Percentiles rank a stretch among this genome's conserved stretches.
Conservation (phyloP, 2,888 invertebrate species). For the Scaptomyza reducta region DNA sequence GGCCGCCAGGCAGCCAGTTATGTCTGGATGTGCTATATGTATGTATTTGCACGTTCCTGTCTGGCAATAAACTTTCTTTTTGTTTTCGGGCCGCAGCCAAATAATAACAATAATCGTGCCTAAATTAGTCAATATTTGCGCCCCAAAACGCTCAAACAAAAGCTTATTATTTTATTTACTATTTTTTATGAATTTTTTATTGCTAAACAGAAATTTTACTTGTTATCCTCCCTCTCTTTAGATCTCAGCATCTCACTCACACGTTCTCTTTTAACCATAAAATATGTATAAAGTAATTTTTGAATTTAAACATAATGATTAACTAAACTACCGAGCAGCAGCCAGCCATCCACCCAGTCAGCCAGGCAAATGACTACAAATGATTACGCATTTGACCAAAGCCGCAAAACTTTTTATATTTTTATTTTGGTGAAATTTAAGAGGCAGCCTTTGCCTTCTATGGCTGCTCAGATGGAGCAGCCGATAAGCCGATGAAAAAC, state of each 20-base stretch:
- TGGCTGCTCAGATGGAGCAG: constrained; percentile 47
- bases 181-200: constrained; percentile 37
- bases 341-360: constrained; percentile 9
- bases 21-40: constrained; percentile 44
- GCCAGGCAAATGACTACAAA: constrained; percentile 74
- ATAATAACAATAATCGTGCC: constrained; percentile 81
- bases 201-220: constrained; percentile 7
- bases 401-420: constrained; percentile 31
- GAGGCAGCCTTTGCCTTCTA: constrained; percentile 40
- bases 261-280: constrained; percentile 42
- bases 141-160: constrained; percentile 66
- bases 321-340: constrained; percentile 61
- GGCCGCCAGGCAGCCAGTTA: constrained; percentile 69
- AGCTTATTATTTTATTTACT: constrained; percentile 70
- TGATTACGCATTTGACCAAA: constrained; percentile 70
- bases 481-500: constrained; percentile 65
- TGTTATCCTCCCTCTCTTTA: constrained; percentile 11
- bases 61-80: constrained; percentile 62
- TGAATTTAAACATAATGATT: constrained; percentile 76
- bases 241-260: constrained; percentile 9
- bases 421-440: constrained; percentile 59
- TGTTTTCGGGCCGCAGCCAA: constrained; percentile 51
- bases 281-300: constrained; percentile 75
- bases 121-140: constrained; percentile 82
- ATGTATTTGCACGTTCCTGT: constrained; percentile 42